Evolutionary conservation across 1,140 invertebrate genomes (phyloP).

Genomic region (Aphis gossypii): DNA sequence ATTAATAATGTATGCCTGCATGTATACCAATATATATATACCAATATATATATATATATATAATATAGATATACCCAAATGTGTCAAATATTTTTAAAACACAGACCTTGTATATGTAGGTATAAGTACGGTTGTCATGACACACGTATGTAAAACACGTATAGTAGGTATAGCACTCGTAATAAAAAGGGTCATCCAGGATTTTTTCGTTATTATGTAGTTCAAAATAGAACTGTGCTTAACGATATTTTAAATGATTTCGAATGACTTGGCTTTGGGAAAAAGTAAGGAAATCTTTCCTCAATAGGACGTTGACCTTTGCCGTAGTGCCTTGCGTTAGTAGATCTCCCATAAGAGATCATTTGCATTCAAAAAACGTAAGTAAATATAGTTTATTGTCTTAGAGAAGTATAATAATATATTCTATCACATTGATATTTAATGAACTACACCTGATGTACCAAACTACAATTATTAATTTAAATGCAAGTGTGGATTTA

Average conservation of each 20-base stretch:
- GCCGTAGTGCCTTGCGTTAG: slow-evolving; percentile 35
- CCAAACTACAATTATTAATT: not conserved
- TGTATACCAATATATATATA: not conserved
- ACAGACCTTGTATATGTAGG: not conserved
- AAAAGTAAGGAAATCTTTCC: slow-evolving; percentile 57
- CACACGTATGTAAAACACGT: slow-evolving; percentile 45
- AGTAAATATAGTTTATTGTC: not conserved
- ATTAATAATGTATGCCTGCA: not conserved
- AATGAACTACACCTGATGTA: not conserved
- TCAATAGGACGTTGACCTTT: slow-evolving; percentile 12
- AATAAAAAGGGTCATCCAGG: not conserved
- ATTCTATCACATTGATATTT: not conserved
- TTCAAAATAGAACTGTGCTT: not conserved
- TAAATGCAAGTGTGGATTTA: too few species aligned
- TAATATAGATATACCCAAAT: not conserved
- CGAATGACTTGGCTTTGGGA: slow-evolving; percentile 59
- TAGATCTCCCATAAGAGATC: not conserved
- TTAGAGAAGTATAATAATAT: not conserved
- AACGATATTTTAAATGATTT: not conserved
- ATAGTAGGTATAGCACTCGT: not conserved
- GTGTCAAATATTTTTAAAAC: slow-evolving; percentile 45
- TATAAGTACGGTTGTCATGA: slow-evolving; percentile 48
- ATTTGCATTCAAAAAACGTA: slow-evolving; percentile 46
- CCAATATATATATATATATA: not conserved
- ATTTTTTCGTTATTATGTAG: not conserved